A percentile compares a stretch with the other conserved stretches of the same genome.
phyloP scores from a whole-genome alignment of 2,113 vertebrate genomes.

The Falcunculus frontatus region DNA sequence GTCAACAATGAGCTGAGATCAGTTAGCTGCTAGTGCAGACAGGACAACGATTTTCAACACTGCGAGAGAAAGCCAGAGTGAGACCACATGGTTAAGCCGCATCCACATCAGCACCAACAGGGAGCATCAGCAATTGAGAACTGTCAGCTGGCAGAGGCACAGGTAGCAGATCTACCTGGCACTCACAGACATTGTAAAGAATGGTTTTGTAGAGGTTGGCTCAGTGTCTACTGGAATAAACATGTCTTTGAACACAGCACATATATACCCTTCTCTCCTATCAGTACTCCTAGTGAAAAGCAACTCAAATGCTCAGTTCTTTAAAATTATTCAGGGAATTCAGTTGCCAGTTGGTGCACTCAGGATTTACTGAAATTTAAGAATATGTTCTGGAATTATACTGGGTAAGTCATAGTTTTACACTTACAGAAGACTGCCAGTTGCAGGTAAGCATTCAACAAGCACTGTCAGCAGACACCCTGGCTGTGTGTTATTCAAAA shows the following conservation, averaged over 20 bases:
- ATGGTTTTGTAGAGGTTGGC: not conserved
- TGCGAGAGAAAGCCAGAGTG: conserved; percentile 46
- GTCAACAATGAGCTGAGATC: conserved; percentile 38
- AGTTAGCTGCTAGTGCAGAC: conserved; percentile 47
- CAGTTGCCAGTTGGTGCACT: not conserved
- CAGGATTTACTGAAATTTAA: not conserved
- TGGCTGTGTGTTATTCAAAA: not conserved
- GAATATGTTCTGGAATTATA: not conserved
- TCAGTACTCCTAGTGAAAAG: not conserved
- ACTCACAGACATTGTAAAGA: not conserved
- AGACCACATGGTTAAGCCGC: conserved; percentile 49
- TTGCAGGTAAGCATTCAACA: not conserved
- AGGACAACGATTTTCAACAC: conserved; percentile 50
- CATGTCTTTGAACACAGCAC: not conserved
- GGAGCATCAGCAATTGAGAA: not conserved
- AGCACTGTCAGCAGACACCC: not conserved
- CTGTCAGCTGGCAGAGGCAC: not conserved
- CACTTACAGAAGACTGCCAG: not conserved
- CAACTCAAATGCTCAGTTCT: not conserved
- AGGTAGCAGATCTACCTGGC: not conserved
- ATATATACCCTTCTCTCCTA: not conserved
- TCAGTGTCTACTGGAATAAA: not conserved
- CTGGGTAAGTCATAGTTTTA: not conserved
- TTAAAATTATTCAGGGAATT: not conserved
- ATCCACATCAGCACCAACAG: not conserved